phyloP scores from a whole-genome alignment of 2,797 vertebrate genomes.

The Huso huso region DNA sequence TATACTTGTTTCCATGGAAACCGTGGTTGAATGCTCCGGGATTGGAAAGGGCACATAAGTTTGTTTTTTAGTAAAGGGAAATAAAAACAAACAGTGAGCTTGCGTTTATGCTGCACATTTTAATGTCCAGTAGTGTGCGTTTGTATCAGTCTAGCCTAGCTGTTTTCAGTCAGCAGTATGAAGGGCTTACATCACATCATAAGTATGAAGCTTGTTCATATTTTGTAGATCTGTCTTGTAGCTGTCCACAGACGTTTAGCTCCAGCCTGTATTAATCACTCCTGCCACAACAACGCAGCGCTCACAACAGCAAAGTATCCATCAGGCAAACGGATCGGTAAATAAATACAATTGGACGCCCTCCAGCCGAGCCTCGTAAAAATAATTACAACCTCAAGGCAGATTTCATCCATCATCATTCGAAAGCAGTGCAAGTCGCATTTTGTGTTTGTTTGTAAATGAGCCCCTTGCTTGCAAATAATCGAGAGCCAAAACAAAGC shows the following conservation, averaged over 20 bases:
- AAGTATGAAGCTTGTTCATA: no score
- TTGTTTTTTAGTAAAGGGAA: slow-evolving; percentile 34
- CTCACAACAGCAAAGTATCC: not conserved
- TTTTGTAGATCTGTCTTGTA: not conserved
- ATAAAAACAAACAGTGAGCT: slow-evolving; percentile 1
- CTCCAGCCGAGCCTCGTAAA: slow-evolving; percentile 16
- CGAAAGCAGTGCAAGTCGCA: not conserved
- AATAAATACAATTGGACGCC: slow-evolving; percentile 21
- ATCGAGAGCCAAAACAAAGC: no score
- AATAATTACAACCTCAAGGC: slow-evolving; percentile 21
- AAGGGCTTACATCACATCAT: no score
- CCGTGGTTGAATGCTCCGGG: slow-evolving; percentile 44
- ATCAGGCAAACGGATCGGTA: slow-evolving; percentile 24
- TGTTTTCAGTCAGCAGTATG: no score
- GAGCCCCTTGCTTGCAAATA: not conserved
- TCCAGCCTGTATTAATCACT: not conserved
- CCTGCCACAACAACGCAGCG: no score
- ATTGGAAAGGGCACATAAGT: slow-evolving; percentile 27
- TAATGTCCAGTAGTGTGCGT: no score
- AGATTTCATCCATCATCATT: slow-evolving; percentile 23
- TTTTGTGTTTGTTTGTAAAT: not conserved
- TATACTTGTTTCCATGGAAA: slow-evolving; percentile 56
- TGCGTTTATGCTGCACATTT: no score
- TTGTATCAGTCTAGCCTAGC: no score
- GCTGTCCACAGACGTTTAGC: not conserved